phyloP scores from a whole-genome alignment of 1,140 invertebrate genomes.

The Drosophila navojoa region DNA sequence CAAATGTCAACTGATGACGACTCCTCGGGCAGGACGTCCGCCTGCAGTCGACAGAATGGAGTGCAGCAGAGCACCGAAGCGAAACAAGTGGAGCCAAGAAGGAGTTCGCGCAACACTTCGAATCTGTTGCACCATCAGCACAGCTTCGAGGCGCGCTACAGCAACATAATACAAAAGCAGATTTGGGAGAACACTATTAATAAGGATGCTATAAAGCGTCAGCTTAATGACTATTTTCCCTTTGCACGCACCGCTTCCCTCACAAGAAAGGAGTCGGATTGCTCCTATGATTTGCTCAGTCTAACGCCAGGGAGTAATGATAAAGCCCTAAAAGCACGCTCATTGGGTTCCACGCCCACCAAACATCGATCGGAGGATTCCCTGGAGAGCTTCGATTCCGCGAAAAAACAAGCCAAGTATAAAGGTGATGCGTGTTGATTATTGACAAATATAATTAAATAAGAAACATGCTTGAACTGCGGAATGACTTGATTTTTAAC shows the following conservation, averaged over 20 bases:
- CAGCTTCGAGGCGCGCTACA: constrained; percentile 78
- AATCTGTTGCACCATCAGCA: constrained; percentile 69
- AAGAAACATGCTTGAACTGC: too few relatives aligned
- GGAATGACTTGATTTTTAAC: too few relatives aligned
- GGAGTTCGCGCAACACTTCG: constrained; percentile 33
- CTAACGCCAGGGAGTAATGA: constrained; percentile 9
- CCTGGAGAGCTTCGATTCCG: background rate
- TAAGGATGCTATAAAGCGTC: constrained; percentile 69
- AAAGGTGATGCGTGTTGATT: background rate
- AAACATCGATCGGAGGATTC: constrained; percentile 20
- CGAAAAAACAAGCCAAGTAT: background rate
- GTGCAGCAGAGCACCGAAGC: background rate
- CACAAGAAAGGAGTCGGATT: constrained; percentile 47
- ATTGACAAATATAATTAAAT: background rate
- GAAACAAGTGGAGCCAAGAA: background rate
- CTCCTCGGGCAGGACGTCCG: constrained; percentile 57
- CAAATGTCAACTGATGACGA: constrained; percentile 70
- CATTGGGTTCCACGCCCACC: constrained; percentile 58
- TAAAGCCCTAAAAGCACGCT: constrained; percentile 35
- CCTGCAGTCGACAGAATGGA: background rate
- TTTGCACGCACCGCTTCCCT: constrained; percentile 67
- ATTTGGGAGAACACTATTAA: constrained; percentile 81
- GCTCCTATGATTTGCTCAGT: constrained; percentile 37
- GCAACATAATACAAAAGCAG: constrained; percentile 72
- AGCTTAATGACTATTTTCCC: constrained; percentile 75